Conservation (phyloP, 1,140 invertebrate genomes). For the Drosophila pandora region DNA sequence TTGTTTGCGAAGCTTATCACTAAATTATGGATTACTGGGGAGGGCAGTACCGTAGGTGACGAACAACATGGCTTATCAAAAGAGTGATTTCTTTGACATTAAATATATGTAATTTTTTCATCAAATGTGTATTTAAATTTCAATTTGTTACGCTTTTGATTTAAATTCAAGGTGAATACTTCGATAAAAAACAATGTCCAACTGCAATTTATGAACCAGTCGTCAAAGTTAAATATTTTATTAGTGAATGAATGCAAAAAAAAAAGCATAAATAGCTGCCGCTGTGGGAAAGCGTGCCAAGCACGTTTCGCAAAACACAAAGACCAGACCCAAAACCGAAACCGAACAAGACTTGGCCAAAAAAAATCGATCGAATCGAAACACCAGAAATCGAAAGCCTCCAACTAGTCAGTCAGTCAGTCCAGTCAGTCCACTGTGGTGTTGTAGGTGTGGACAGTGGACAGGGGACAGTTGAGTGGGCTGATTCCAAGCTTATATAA, state of each 20-base stretch:
- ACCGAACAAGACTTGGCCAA: slow-evolving; percentile 42
- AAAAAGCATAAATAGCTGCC: slow-evolving; percentile 5
- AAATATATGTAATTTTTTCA: too few relatives aligned
- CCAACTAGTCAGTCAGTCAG: slow-evolving; percentile 3
- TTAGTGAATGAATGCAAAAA: slow-evolving; percentile 41
- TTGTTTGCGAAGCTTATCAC: slow-evolving; percentile 15
- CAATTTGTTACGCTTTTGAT: slow-evolving; percentile 10
- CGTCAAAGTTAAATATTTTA: slow-evolving; percentile 47
- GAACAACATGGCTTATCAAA: too few relatives aligned
- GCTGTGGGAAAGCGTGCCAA: slow-evolving; percentile 65
- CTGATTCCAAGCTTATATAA: slow-evolving; percentile 55
- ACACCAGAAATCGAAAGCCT: slow-evolving; percentile 49
- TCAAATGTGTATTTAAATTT: not conserved
- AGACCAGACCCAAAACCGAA: slow-evolving; percentile 25
- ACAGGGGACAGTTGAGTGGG: slow-evolving; percentile 21
- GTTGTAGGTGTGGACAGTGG: slow-evolving; percentile 44
- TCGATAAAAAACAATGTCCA: slow-evolving; percentile 10
- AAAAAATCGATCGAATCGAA: slow-evolving; percentile 1
- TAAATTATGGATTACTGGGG: too few relatives aligned
- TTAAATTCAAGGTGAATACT: slow-evolving; percentile 48
- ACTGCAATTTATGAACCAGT: slow-evolving; percentile 35
- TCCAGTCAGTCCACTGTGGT: not conserved
- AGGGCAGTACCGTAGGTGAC: too few relatives aligned
- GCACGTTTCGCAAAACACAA: slow-evolving; percentile 67
- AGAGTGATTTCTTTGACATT: not conserved